A percentile compares a stretch with the other conserved stretches of the same genome.
These are phyloP conservation scores for Hippocampus guttulatus DNA, from an alignment of 2,113 vertebrate genomes.

Conservation along the genomic window DNA sequence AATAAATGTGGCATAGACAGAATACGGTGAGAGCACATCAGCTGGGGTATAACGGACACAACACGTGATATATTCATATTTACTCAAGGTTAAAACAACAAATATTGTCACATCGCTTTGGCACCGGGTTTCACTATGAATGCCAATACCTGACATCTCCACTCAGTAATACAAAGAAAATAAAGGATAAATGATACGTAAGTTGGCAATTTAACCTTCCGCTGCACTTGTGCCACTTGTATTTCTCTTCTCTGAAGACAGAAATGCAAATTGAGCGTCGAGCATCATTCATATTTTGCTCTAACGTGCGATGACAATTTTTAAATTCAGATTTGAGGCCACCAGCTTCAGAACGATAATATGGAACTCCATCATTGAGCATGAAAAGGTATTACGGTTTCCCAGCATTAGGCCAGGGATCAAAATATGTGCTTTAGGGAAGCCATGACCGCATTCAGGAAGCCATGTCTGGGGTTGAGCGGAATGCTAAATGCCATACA, in stretches of 20 bases:
- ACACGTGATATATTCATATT: slow-evolving; percentile 71
- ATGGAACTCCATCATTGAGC: slow-evolving; percentile 58
- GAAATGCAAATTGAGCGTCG: slow-evolving; percentile 71
- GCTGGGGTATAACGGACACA: slow-evolving; percentile 47
- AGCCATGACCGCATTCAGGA: slow-evolving; percentile 63
- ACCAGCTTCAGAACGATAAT: slow-evolving; percentile 34
- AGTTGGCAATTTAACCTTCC: slow-evolving; percentile 49
- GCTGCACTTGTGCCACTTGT: slow-evolving; percentile 28
- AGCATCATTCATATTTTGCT: slow-evolving; percentile 60
- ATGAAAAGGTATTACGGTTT: slow-evolving; percentile 67
- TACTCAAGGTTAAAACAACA: slow-evolving; percentile 75
- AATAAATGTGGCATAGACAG: slow-evolving; percentile 50
- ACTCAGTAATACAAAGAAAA: slow-evolving; percentile 60
- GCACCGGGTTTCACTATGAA: slow-evolving; percentile 51
- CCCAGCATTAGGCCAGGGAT: slow-evolving; percentile 51
- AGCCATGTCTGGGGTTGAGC: slow-evolving; percentile 62
- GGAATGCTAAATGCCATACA: slow-evolving; percentile 72
- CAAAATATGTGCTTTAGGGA: slow-evolving; percentile 67
- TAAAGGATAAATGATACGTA: slow-evolving; percentile 67
- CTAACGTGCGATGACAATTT: slow-evolving; percentile 69
- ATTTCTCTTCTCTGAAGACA: slow-evolving; percentile 45
- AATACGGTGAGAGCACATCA: slow-evolving; percentile 51
- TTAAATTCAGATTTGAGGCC: slow-evolving; percentile 55
- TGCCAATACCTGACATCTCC: slow-evolving; percentile 64
- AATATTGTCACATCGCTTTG: slow-evolving; percentile 67